Evolutionary conservation across 1,140 invertebrate species (phyloP).

Genomic region (roundworm (Caenorhabditis elegans)): DNA sequence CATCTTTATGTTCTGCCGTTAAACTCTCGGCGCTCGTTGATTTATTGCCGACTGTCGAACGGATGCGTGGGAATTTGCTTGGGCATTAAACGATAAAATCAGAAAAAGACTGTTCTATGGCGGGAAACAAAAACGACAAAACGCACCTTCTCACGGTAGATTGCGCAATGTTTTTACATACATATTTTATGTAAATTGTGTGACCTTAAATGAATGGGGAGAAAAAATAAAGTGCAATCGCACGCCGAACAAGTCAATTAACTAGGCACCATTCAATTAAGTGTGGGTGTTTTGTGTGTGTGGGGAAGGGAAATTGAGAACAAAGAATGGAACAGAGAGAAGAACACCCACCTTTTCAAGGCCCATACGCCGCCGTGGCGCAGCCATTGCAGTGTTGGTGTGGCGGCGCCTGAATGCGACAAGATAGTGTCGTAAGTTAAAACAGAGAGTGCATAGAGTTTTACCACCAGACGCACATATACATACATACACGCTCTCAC

Average conservation of each 20-base stretch:
- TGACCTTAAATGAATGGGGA: too few species aligned
- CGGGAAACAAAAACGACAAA: neutral
- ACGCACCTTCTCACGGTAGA: neutral
- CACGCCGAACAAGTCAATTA: too few species aligned
- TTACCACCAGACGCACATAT: slow-evolving; percentile 38
- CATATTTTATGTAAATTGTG: too few species aligned
- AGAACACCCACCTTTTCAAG: slow-evolving; percentile 15
- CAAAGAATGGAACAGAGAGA: neutral
- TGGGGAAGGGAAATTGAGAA: too few species aligned
- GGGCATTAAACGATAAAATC: neutral
- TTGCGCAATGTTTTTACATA: too few species aligned
- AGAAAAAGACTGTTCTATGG: neutral
- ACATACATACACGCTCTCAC: slow-evolving; percentile 38
- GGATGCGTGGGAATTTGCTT: neutral
- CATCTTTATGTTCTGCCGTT: neutral
- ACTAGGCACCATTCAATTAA: too few species aligned
- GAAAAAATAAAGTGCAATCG: too few species aligned
- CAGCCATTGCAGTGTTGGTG: slow-evolving; percentile 18
- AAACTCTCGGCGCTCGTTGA: neutral
- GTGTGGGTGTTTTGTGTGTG: too few species aligned
- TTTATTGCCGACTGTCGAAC: neutral
- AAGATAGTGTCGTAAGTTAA: slow-evolving; percentile 33
- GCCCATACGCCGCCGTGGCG: slow-evolving; percentile 31
- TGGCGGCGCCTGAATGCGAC: slow-evolving; percentile 30
- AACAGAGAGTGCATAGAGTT: slow-evolving; percentile 29